Evolutionary conservation across 1,140 invertebrate genomes (phyloP).

Genomic region (Anadara kagoshimensis): DNA sequence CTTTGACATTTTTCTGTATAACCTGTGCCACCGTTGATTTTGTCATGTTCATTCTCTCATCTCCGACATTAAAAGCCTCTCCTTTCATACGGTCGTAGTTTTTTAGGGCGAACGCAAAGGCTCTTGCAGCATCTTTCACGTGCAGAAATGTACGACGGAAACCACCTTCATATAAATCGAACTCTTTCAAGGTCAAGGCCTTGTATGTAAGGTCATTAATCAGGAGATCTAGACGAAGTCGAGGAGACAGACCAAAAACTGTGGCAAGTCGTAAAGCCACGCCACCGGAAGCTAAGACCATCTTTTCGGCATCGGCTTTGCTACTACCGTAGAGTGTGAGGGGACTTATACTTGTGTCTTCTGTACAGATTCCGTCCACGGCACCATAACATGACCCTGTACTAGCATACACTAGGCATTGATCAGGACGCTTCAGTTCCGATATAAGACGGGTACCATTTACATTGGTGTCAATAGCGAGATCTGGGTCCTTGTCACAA

Average conservation of each 20-base stretch:
- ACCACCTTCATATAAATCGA: constrained; percentile 64
- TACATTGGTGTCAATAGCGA: constrained; percentile 56
- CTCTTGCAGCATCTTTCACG: constrained; percentile 61
- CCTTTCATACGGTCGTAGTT: constrained; percentile 61
- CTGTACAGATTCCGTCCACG: constrained; percentile 61
- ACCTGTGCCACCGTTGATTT: constrained; percentile 55
- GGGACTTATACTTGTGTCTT: constrained; percentile 61
- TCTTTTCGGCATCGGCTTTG: constrained; percentile 62
- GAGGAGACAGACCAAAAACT: constrained; percentile 65
- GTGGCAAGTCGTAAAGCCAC: constrained; percentile 62
- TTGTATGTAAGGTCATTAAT: constrained; percentile 67
- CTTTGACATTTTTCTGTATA: constrained; percentile 50
- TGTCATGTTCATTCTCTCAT: constrained; percentile 64
- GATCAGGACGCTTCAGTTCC: constrained; percentile 47
- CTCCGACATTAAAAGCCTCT: constrained; percentile 62
- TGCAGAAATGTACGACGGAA: constrained; percentile 66
- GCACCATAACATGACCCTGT: constrained; percentile 67
- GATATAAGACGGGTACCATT: constrained; percentile 59
- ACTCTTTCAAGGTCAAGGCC: constrained; percentile 58
- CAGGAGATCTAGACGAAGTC: constrained; percentile 61
- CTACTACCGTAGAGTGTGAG: constrained; percentile 62
- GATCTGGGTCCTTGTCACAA: constrained; percentile 60
- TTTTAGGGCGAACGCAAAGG: constrained; percentile 60
- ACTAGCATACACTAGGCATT: constrained; percentile 64
- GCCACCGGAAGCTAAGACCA: constrained; percentile 53